phyloP scores from a whole-genome alignment of 2,797 vertebrate species.

The Pseudomugil tenellus region DNA sequence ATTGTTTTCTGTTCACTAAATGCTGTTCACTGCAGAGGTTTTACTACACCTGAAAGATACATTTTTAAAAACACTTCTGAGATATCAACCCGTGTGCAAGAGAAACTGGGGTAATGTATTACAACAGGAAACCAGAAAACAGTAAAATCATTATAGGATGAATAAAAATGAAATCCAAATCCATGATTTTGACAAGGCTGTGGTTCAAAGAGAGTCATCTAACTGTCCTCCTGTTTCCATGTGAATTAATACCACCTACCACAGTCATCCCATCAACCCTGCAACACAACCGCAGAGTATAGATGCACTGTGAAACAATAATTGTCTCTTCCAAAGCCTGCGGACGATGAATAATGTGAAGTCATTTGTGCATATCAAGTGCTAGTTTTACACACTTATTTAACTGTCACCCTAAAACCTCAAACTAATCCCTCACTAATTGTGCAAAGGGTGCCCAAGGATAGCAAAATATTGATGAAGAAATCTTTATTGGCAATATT shows the following conservation, averaged over 20 bases:
- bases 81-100: too few species aligned
- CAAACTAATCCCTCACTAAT: background rate
- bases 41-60: background rate
- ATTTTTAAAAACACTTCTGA: background rate
- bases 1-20: background rate
- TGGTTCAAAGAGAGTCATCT: background rate
- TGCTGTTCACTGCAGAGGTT: too few species aligned
- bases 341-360: slow-evolving; percentile 1
- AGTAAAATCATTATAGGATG: background rate
- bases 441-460: background rate
- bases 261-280: background rate
- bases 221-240: background rate
- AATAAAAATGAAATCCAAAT: background rate
- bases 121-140: background rate
- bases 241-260: background rate
- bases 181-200: background rate
- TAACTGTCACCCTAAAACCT: slow-evolving; percentile 1
- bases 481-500: background rate
- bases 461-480: background rate
- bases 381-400: background rate
- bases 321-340: slow-evolving; percentile 17
- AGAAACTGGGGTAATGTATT: background rate
- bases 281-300: background rate
- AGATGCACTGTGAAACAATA: slow-evolving; percentile 11
- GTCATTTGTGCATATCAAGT: slow-evolving; percentile 9